These are phyloP conservation scores for Lithobates sylvaticus DNA, from an alignment of 2,797 vertebrate species.

Conservation along the genomic window DNA sequence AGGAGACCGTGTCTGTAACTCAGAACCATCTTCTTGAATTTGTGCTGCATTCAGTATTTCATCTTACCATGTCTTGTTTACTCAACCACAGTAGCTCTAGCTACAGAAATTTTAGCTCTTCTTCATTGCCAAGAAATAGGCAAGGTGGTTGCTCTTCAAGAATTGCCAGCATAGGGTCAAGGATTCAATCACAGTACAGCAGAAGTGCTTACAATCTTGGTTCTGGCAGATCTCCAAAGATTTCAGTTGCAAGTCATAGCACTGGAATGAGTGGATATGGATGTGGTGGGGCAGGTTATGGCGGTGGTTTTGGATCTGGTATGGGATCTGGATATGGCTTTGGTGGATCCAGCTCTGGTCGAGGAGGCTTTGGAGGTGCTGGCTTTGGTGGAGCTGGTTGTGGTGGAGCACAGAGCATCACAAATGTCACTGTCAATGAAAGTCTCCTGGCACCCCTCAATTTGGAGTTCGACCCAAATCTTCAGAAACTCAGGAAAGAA, in stretches of 20 bases:
- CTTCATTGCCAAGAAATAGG: constrained; percentile 72
- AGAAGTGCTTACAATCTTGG: constrained; percentile 75
- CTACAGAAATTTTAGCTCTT: constrained; percentile 79
- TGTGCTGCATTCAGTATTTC: constrained; percentile 12
- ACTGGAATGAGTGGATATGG: constrained; percentile 56
- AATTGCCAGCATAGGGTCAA: constrained; percentile 59
- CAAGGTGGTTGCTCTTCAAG: constrained; percentile 75
- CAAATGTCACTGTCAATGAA: constrained; percentile 79
- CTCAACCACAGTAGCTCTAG: constrained; percentile 71
- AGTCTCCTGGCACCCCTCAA: constrained; percentile 84
- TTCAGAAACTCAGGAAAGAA: constrained; percentile 79
- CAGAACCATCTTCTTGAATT: constrained; percentile 20
- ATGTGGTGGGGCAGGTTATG: constrained; percentile 46
- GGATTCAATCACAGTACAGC: constrained; percentile 69
- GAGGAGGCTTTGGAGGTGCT: constrained; percentile 18
- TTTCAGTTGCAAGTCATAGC: constrained; percentile 67
- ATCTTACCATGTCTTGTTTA: constrained; percentile 28
- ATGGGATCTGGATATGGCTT: constrained; percentile 54
- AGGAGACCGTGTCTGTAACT: constrained; percentile 8
- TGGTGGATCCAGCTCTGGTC: constrained; percentile 53
- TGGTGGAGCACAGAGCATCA: constrained; percentile 68
- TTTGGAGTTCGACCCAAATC: constrained; percentile 82
- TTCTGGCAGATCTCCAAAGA: constrained; percentile 69
- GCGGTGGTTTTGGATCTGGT: constrained; percentile 52
- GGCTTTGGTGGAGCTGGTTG: constrained; percentile 39